Evolutionary conservation across 2,888 invertebrate species (phyloP).

Genomic region (Neuroscelio doddi): DNA sequence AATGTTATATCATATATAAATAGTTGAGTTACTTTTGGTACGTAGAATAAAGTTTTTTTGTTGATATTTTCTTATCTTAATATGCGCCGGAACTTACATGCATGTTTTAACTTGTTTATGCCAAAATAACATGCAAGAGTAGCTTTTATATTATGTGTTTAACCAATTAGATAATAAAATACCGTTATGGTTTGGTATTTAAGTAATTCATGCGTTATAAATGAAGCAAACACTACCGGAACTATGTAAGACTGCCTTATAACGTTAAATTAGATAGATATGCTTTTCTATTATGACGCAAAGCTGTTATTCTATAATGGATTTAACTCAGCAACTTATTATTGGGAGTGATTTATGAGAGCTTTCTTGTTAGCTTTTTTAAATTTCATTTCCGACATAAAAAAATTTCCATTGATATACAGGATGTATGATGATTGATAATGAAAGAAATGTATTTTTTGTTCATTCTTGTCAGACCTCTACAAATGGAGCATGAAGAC

Average conservation of each 20-base stretch:
- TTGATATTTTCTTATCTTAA: slow-evolving; percentile 23
- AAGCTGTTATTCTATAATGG: slow-evolving; percentile 4
- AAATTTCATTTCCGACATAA: not conserved
- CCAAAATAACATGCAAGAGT: slow-evolving; percentile 23
- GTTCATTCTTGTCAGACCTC: not conserved
- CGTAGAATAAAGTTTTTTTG: slow-evolving; percentile 21
- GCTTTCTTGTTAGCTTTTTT: not conserved
- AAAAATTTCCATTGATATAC: not conserved
- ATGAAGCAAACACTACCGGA: slow-evolving; percentile 1
- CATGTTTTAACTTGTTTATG: slow-evolving; percentile 19
- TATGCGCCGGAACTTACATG: slow-evolving; percentile 17
- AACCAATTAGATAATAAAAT: slow-evolving; percentile 24
- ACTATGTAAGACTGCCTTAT: not conserved
- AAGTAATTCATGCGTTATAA: slow-evolving; percentile 10
- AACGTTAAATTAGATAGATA: slow-evolving; percentile 8
- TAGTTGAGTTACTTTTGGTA: slow-evolving; percentile 1
- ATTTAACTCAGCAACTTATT: slow-evolving; percentile 7
- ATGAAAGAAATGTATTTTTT: not conserved
- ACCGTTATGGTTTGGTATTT: not conserved
- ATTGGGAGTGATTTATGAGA: slow-evolving; percentile 7
- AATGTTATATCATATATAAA: too few relatives aligned
- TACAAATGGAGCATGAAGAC: too few relatives aligned
- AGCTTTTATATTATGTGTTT: slow-evolving; percentile 19
- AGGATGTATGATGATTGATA: slow-evolving; percentile 5
- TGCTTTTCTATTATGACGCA: slow-evolving; percentile 12